Percentiles rank a stretch among this genome's conserved stretches.
phyloP scores from a whole-genome alignment of 35 echinoderm and acorn worm genomes.

The Acanthaster planci region DNA sequence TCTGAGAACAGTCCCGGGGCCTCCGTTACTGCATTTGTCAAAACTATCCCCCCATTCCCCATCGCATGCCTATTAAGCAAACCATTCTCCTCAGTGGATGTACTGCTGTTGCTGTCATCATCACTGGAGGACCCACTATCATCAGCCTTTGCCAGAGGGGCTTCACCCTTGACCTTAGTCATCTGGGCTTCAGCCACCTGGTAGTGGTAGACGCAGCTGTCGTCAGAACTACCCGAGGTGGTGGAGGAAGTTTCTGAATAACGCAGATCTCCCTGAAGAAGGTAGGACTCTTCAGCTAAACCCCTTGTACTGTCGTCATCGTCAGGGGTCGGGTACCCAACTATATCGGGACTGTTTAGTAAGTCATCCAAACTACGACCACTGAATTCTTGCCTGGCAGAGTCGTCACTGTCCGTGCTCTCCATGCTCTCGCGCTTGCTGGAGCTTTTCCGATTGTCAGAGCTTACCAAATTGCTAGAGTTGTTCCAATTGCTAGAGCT shows the following conservation, averaged over 20 bases:
- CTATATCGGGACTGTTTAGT: slow-evolving; percentile 25
- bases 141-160: background rate
- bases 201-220: slow-evolving; percentile 88
- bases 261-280: background rate
- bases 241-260: slow-evolving; percentile 35
- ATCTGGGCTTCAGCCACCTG: slow-evolving; percentile 71
- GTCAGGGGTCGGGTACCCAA: slow-evolving; percentile 32
- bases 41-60: slow-evolving; percentile 56
- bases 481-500: too few relatives aligned
- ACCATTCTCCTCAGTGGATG: slow-evolving; percentile 35
- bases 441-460: background rate
- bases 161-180: background rate
- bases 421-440: slow-evolving; percentile 31
- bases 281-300: slow-evolving; percentile 51
- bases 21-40: slow-evolving; percentile 34
- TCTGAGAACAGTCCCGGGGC: slow-evolving; percentile 80
- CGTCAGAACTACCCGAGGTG: slow-evolving; percentile 56
- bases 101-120: slow-evolving; percentile 22
- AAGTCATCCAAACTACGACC: slow-evolving; percentile 31
- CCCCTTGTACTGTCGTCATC: slow-evolving; percentile 51
- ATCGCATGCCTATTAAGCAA: slow-evolving; percentile 80
- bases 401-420: slow-evolving; percentile 28
- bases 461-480: background rate
- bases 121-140: slow-evolving; percentile 46
- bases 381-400: slow-evolving; percentile 39